Conservation (phyloP, 2,797 vertebrate species). For the Lophotriccus pileatus region DNA sequence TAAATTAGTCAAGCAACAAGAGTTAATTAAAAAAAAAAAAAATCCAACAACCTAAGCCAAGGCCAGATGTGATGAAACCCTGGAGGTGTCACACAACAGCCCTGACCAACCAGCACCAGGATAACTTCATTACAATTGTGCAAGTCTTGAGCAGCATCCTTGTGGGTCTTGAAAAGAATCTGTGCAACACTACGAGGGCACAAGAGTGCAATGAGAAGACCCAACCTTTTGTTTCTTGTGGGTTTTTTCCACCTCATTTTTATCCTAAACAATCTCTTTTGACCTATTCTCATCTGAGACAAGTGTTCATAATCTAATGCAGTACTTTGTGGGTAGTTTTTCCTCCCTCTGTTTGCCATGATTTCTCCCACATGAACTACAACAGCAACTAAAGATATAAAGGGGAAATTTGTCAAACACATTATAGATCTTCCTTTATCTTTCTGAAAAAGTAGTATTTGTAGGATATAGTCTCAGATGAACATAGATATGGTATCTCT, state of each 20-base stretch:
- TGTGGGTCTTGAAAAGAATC: neutral
- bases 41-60: neutral
- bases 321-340: neutral
- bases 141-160: neutral
- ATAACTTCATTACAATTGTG: neutral
- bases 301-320: neutral
- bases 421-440: neutral
- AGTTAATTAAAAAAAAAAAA: neutral
- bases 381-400: neutral
- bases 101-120: neutral
- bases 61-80: neutral
- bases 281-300: neutral
- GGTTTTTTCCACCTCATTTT: neutral
- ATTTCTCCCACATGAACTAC: neutral
- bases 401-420: neutral
- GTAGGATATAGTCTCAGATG: neutral
- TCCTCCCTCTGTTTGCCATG: neutral
- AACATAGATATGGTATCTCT: neutral
- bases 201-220: rapidly evolving
- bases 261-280: neutral
- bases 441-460: neutral
- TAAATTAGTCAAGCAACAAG: neutral
- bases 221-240: neutral
- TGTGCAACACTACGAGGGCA: neutral
- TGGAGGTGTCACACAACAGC: neutral